These are phyloP conservation scores for Sterna hirundo DNA, from an alignment of 2,113 vertebrate species.

Conservation along the genomic window DNA sequence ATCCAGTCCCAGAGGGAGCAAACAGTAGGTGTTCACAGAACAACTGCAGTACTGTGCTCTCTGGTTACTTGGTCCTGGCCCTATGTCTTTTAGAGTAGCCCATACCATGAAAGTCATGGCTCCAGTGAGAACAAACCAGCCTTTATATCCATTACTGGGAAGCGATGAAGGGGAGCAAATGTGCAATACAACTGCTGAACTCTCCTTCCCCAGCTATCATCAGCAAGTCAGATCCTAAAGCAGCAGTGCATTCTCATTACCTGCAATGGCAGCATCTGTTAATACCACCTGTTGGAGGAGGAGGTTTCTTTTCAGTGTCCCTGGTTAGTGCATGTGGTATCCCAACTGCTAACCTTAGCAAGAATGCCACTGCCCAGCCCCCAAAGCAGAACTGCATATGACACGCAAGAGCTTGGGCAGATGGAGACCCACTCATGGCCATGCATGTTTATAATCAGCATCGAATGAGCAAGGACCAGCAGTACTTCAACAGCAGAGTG, in stretches of 20 bases:
- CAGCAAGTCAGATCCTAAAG: not conserved
- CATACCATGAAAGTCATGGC: not conserved
- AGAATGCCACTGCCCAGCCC: not conserved
- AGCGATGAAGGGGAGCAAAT: not conserved
- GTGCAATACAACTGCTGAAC: not conserved
- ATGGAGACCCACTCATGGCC: not conserved
- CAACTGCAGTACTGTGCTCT: not conserved
- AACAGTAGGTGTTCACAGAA: not conserved
- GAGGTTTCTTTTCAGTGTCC: not conserved
- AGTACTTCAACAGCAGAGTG: not conserved
- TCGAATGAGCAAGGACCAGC: not conserved
- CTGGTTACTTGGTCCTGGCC: not conserved
- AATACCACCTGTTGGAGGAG: not conserved
- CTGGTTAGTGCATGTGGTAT: rapidly evolving
- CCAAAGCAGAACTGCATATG: not conserved
- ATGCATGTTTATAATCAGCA: not conserved
- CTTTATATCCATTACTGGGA: not conserved
- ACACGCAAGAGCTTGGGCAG: not conserved
- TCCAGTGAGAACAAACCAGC: not conserved
- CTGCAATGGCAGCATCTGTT: not conserved
- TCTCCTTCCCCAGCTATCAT: not conserved
- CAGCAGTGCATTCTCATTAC: not conserved
- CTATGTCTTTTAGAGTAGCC: not conserved
- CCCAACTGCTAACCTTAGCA: not conserved
- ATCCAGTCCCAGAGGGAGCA: not conserved